Conservation (phyloP, 1,140 invertebrate species). For the Nautilus pompilius region DNA sequence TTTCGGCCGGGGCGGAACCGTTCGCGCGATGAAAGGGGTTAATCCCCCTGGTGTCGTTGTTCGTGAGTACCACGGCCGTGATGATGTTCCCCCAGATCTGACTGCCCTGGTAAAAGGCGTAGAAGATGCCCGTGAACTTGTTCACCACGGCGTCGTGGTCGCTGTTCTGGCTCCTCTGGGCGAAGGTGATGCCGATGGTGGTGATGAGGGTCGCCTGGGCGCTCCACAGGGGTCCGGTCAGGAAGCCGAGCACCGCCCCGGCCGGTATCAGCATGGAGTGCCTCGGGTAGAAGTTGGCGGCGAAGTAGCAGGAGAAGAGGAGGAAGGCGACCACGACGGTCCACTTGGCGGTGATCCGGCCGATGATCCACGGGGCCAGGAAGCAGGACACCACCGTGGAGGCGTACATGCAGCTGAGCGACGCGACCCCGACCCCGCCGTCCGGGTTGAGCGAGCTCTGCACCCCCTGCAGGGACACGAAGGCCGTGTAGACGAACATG, state of each 20-base stretch:
- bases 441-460: slow-evolving; percentile 48
- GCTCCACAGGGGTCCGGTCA: slow-evolving; percentile 48
- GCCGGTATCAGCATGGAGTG: slow-evolving; percentile 42
- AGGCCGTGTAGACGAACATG: slow-evolving; percentile 50
- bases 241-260: slow-evolving; percentile 37
- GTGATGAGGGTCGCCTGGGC: slow-evolving; percentile 50
- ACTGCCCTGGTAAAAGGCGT: slow-evolving; percentile 42
- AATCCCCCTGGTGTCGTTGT: slow-evolving; percentile 25
- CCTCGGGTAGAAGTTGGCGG: slow-evolving; percentile 45
- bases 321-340: slow-evolving; percentile 45
- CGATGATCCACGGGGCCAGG: slow-evolving; percentile 48
- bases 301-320: slow-evolving; percentile 46
- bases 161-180: slow-evolving; percentile 30
- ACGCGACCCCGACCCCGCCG: slow-evolving; percentile 44
- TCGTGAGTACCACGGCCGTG: slow-evolving; percentile 37
- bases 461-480: slow-evolving; percentile 47
- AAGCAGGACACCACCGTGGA: slow-evolving; percentile 49
- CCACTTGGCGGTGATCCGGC: slow-evolving; percentile 46
- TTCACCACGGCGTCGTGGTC: slow-evolving; percentile 39
- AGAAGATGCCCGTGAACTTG: slow-evolving; percentile 51
- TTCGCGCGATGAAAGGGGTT: neutral
- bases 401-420: slow-evolving; percentile 46
- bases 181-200: slow-evolving; percentile 42
- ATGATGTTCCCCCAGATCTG: slow-evolving; percentile 52
- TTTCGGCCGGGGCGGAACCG: neutral